Conservation (phyloP, 2,113 vertebrate genomes). For the Rhinoderma darwinii region DNA sequence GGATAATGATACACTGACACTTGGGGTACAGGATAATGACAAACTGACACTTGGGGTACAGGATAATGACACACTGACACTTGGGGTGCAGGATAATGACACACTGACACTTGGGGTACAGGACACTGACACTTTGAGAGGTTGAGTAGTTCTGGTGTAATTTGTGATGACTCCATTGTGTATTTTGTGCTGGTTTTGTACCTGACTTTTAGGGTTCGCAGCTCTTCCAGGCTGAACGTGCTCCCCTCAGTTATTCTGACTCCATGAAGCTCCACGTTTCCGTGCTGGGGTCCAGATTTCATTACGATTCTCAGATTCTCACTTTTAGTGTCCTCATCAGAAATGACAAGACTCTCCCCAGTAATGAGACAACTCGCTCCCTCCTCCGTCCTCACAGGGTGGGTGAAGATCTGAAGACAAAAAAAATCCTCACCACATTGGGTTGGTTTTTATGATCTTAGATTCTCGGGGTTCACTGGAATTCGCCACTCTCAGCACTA, state of each 20-base stretch:
- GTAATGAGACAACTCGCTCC: constrained; percentile 68
- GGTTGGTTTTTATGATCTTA: too few relatives aligned
- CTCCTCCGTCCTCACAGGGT: constrained; percentile 74
- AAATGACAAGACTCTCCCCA: constrained; percentile 73
- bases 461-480: too few relatives aligned
- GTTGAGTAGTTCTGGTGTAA: too few relatives aligned
- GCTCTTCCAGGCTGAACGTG: constrained; percentile 69
- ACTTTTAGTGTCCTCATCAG: constrained; percentile 71
- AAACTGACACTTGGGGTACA: neutral
- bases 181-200: neutral
- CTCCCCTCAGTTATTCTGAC: constrained; percentile 63
- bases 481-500: too few relatives aligned
- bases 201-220: constrained; percentile 68
- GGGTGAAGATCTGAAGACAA: constrained; percentile 75
- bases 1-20: neutral
- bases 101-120: neutral
- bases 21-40: neutral
- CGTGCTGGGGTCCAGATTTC: constrained; percentile 62
- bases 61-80: neutral
- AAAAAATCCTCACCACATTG: neutral
- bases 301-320: constrained; percentile 69
- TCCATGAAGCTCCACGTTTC: constrained; percentile 68
- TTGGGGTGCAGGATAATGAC: neutral
- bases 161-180: neutral
- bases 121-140: neutral